Evolutionary conservation across 1,140 invertebrate genomes (phyloP), one percentile per base, ranked within the genome.

Genomic region (Drosophila kepulauana): DNA sequence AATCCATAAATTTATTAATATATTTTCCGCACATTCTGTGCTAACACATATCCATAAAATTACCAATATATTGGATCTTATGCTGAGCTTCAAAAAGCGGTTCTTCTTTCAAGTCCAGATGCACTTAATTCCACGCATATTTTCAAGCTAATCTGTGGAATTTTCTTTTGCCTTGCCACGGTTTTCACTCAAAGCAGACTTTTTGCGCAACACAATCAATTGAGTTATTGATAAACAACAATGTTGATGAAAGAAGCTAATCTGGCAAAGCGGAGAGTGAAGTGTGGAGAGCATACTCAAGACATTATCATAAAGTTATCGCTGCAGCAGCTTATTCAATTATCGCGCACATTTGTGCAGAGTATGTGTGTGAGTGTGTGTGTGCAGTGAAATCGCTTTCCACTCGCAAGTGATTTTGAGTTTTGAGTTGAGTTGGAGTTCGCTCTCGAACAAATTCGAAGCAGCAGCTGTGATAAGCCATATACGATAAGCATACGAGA

Each of bases 401-500:
- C 74, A 70, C 45, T 58, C 20, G 41, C 11, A 43, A 13, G 41
- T 5, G 41, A 13, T 43, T 43, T 41, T 8, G 38, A 41, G 38
- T 41, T 41, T 41, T 7, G 11, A 69, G 56, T 41, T 7, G 38
- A 69, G 56, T 38, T 64, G 38, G 8, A 41, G 8, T 41, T 41
- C 0, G n/a, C 41, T 5, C 41, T 43, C 33, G 56, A 59, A 52
- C 46, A 59, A 57, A 71, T 74, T 68, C 45, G 25, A 56, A 38
- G 35, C 35, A 8, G 54, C 45, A 68, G 54, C 71, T 69, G 33
- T 84, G 81, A 85, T 84, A 85, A 84, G 81, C 81, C 81, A 62
- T 57, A 70, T 63, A 63, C 74, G 82, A 82, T 87, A 87, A 82
- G 79, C 75, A 46, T 51, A 35, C 25, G 15, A 75, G 84, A 87